Evolutionary conservation across 2,113 vertebrate genomes (phyloP).

Genomic region (Axis porcinus): DNA sequence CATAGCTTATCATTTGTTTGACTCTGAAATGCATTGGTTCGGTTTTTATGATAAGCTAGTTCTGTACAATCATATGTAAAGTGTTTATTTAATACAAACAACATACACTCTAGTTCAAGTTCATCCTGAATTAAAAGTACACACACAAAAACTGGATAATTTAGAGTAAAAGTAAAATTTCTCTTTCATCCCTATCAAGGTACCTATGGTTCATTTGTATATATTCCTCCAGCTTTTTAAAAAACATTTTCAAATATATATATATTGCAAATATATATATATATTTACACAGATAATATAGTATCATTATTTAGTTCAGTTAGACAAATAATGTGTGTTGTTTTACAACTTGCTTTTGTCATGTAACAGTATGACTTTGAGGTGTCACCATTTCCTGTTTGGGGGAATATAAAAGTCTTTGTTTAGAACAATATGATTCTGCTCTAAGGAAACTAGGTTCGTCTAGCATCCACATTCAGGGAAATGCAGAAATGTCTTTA

Average conservation of each 20-base stretch:
- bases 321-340: no score
- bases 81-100: background rate
- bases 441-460: no score
- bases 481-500: no score
- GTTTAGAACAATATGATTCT: no score
- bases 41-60: background rate
- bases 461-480: no score
- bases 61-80: background rate
- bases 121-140: background rate
- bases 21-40: background rate
- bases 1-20: background rate
- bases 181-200: background rate
- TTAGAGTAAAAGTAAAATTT: background rate
- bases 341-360: no score
- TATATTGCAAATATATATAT: background rate
- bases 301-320: background rate
- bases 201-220: background rate
- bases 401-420: no score
- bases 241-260: background rate
- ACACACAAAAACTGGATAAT: background rate
- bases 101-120: background rate
- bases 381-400: no score
- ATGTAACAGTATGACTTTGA: no score
- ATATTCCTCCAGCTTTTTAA: background rate
- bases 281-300: background rate